Conservation (phyloP, 2,797 vertebrate species). For the Nyctibius grandis region DNA sequence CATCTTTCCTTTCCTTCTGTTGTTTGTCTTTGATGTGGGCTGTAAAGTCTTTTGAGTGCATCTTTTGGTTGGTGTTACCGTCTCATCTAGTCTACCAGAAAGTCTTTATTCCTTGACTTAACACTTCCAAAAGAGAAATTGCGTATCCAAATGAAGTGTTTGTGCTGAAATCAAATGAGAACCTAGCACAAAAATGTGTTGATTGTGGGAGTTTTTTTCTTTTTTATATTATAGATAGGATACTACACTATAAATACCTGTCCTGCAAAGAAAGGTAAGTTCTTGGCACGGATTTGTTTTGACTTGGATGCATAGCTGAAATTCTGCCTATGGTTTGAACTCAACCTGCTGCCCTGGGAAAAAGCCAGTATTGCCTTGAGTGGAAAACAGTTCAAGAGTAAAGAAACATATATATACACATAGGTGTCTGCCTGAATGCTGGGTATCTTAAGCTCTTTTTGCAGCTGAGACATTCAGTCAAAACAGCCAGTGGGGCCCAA, state of each 20-base stretch:
- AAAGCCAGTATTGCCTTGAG: neutral
- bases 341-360: neutral
- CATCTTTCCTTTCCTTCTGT: neutral
- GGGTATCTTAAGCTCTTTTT: neutral
- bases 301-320: neutral
- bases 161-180: neutral
- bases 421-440: neutral
- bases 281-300: neutral
- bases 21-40: neutral
- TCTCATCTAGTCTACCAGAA: neutral
- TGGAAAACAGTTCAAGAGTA: neutral
- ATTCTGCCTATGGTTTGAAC: neutral
- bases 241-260: neutral
- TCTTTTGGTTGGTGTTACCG: neutral
- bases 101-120: neutral
- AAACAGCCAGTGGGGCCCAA: neutral
- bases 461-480: neutral
- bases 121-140: neutral
- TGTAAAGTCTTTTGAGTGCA: neutral
- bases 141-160: neutral
- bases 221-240: neutral
- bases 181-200: neutral
- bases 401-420: neutral
- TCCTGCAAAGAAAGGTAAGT: neutral
- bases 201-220: neutral